phyloP scores from a whole-genome alignment of 2,113 vertebrate genomes.

The Beaufortia kweichowensis region DNA sequence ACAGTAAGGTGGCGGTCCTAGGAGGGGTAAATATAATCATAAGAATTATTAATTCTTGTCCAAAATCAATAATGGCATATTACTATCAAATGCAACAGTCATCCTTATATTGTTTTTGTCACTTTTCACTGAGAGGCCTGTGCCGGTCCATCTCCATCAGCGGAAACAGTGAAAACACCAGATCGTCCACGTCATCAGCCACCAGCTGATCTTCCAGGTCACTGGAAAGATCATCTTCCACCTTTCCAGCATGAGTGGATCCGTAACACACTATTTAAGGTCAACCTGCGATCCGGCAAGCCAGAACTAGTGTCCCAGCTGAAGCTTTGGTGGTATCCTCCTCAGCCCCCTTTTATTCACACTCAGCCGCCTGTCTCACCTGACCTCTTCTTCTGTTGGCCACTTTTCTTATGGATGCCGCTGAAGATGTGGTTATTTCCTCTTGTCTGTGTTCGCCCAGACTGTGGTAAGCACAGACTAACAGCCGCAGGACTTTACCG shows the following conservation, averaged over 20 bases:
- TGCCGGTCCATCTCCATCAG: too few relatives aligned
- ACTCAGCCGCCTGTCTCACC: not conserved
- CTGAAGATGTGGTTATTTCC: constrained; percentile 12
- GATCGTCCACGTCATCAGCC: too few relatives aligned
- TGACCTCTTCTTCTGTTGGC: constrained; percentile 4
- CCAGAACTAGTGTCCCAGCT: constrained; percentile 9
- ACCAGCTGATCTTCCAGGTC: too few relatives aligned
- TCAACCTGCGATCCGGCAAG: not conserved
- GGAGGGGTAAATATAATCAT: too few relatives aligned
- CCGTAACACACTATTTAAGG: not conserved
- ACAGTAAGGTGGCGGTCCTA: too few relatives aligned
- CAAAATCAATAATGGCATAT: not conserved
- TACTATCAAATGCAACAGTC: not conserved
- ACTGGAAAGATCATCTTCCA: constrained; percentile 4
- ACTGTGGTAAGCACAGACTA: constrained; percentile 12
- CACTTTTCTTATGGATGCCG: constrained; percentile 31
- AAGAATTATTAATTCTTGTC: not conserved
- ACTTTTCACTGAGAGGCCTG: not conserved
- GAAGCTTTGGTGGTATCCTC: constrained; percentile 25
- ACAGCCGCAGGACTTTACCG: constrained; percentile 13
- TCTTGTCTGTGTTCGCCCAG: constrained; percentile 1
- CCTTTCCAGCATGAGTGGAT: constrained; percentile 9
- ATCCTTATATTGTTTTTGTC: not conserved
- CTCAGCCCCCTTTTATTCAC: constrained; percentile 5
- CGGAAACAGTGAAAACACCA: too few relatives aligned